Conservation (phyloP, 2,797 vertebrate genomes). For the Coracias cyanogaster region DNA sequence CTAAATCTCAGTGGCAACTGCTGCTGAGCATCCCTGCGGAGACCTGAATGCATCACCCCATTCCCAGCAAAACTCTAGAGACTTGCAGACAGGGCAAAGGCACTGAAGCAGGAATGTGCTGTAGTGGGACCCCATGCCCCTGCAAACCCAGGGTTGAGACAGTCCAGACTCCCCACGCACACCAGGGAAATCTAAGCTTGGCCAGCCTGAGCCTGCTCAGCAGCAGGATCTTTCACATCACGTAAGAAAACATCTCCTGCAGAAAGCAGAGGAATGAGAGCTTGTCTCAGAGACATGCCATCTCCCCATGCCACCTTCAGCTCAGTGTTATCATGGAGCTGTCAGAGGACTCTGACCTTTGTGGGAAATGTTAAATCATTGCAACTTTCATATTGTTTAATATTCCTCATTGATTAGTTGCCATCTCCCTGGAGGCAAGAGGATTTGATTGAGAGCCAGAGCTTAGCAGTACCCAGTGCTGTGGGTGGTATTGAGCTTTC, state of each 20-base stretch:
- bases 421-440: constrained; percentile 60
- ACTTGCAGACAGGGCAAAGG: neutral
- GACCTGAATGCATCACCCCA: neutral
- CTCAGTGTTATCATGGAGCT: neutral
- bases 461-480: constrained; percentile 53
- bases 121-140: rapidly evolving
- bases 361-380: constrained; percentile 55
- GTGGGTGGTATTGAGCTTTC: constrained; percentile 52
- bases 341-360: constrained; percentile 54
- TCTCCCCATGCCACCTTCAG: neutral
- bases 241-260: neutral
- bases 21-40: neutral
- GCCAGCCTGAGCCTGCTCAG: neutral
- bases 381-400: constrained; percentile 62
- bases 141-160: neutral
- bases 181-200: neutral
- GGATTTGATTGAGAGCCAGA: constrained; percentile 66
- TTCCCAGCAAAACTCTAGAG: neutral
- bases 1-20: neutral
- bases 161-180: neutral
- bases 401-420: constrained; percentile 75
- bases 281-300: neutral
- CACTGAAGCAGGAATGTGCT: neutral
- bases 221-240: neutral
- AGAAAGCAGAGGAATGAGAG: neutral